Percentiles rank a stretch among this genome's conserved stretches.
These are phyloP conservation scores for Celastrina argiolus DNA, from an alignment of 2,888 invertebrate species.

Conservation along the genomic window DNA sequence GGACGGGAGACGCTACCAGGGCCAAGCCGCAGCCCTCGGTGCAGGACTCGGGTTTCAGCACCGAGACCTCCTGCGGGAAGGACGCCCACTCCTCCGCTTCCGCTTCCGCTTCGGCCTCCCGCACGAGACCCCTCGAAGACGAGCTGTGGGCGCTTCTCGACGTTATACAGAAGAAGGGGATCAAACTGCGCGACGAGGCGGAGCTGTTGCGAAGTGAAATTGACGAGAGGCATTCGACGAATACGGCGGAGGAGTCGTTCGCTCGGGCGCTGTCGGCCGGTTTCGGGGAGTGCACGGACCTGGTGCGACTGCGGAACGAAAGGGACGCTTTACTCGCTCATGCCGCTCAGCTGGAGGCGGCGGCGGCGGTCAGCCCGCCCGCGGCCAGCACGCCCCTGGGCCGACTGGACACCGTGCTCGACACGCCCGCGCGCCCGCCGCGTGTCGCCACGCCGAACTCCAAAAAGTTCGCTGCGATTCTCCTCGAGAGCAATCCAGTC, in stretches of 20 bases:
- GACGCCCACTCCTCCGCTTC: constrained; percentile 85
- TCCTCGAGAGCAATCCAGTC: constrained; percentile 87
- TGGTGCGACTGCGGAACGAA: constrained; percentile 82
- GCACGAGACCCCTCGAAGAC: constrained; percentile 81
- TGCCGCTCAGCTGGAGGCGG: constrained; percentile 87
- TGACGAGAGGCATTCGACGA: constrained; percentile 48
- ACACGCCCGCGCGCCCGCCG: constrained; percentile 80
- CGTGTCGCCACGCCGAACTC: constrained; percentile 83
- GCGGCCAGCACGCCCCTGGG: constrained; percentile 77
- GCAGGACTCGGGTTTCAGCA: constrained; percentile 92
- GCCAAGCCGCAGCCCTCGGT: constrained; percentile 81
- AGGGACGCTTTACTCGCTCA: constrained; percentile 86
- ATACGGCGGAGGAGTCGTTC: constrained; percentile 81
- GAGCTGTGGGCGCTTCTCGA: constrained; percentile 92
- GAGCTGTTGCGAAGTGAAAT: constrained; percentile 77
- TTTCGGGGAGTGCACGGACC: constrained; percentile 58
- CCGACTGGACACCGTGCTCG: constrained; percentile 83
- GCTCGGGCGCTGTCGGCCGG: constrained; percentile 64
- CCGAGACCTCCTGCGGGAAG: constrained; percentile 90
- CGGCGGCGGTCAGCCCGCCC: constrained; percentile 59
- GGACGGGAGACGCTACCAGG: constrained; percentile 67
- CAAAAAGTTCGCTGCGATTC: constrained; percentile 88
- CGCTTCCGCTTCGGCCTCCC: constrained; percentile 70
- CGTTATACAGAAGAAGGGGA: constrained; percentile 89
- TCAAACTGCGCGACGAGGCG: constrained; percentile 82